These are phyloP conservation scores for Grapholita molesta DNA, from an alignment of 1,140 invertebrate species.

Conservation along the genomic window DNA sequence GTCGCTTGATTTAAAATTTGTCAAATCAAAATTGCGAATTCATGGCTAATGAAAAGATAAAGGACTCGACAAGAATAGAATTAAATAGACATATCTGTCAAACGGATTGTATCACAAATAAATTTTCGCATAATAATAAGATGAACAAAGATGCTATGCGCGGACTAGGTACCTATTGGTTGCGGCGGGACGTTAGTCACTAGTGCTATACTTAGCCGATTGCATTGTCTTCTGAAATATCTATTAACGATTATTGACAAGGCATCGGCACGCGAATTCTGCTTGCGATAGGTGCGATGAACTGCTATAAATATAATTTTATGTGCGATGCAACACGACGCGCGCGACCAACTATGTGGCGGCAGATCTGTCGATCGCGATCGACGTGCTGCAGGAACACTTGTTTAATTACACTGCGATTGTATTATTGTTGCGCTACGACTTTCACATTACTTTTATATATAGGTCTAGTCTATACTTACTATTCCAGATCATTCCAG, in stretches of 20 bases:
- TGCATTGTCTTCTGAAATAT: slow-evolving; percentile 77
- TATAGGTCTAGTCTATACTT: too few relatives aligned
- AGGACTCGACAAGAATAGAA: slow-evolving; percentile 24
- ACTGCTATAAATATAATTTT: slow-evolving; percentile 73
- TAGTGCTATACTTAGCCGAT: slow-evolving; percentile 67
- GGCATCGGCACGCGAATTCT: slow-evolving; percentile 74
- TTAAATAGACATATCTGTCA: slow-evolving; percentile 50
- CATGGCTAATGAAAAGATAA: neutral
- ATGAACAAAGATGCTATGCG: slow-evolving; percentile 66
- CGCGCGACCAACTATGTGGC: slow-evolving; percentile 33
- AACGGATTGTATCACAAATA: slow-evolving; percentile 62
- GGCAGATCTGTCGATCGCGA: slow-evolving; percentile 37
- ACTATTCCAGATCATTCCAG: too few relatives aligned
- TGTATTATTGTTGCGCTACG: neutral
- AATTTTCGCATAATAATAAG: slow-evolving; percentile 73
- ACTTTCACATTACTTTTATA: neutral
- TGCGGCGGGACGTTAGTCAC: slow-evolving; percentile 70
- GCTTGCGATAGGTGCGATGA: slow-evolving; percentile 68
- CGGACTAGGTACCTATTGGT: slow-evolving; percentile 33
- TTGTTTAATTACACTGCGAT: slow-evolving; percentile 6
- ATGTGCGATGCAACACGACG: slow-evolving; percentile 47
- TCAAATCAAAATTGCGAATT: neutral
- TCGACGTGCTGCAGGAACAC: slow-evolving; percentile 16
- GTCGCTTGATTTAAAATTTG: neutral
- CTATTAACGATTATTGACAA: slow-evolving; percentile 78